Base-by-base conservation (phyloP, 2,888 invertebrate species). In the Pandemis corylana region DNA sequence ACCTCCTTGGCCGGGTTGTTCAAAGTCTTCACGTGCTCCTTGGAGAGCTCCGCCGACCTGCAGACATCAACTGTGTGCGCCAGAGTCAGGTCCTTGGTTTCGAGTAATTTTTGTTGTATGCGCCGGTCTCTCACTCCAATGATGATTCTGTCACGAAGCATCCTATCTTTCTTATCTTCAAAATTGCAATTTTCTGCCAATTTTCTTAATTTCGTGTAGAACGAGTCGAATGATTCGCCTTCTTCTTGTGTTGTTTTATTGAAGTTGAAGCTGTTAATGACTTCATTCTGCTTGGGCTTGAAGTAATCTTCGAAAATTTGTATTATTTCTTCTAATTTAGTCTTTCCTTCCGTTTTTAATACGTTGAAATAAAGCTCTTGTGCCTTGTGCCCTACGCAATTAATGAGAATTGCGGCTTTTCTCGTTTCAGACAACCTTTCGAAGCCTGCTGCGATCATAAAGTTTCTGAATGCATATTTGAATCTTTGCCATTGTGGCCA, bases 61-160 rank as follows among this genome's bases (percentile, higher is more conserved):
- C 75, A 67, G 28, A 71, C 51, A 12, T 71, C 75, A 0, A 75
- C 59, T 0, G 71, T 61, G 0, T 71, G 41, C 2, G 61, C 41
- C 13, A 72, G 51, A 2, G 20, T 72, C 0, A 72, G 51, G 13
- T 72, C 66, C 56, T 72, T 66, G 2, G 62, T 12, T 20, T 72
- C 67, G 49, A 72, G n/a, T 1, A 71, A 12, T 5, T 71, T 71
- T 13, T 66, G 56, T n/a, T 71, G 71, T 2, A 66, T 42, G 1
- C 63, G 49, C 15, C 51, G 70, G 12, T 63, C 63, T 12, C 42
- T 28, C 0, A 72, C 36, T 13, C 72, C 71, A 2, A 76, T 66
- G 9, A 76, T 61, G 10, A 76, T 76, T 36, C 66, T 42, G 56
- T 69, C 72, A 7, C 76, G 13, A 0, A 76, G 36, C 72, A 76